Evolutionary conservation across 2,113 vertebrate genomes (phyloP), one percentile per base, ranked within the genome.

Genomic region (Datnioides undecimradiatus): DNA sequence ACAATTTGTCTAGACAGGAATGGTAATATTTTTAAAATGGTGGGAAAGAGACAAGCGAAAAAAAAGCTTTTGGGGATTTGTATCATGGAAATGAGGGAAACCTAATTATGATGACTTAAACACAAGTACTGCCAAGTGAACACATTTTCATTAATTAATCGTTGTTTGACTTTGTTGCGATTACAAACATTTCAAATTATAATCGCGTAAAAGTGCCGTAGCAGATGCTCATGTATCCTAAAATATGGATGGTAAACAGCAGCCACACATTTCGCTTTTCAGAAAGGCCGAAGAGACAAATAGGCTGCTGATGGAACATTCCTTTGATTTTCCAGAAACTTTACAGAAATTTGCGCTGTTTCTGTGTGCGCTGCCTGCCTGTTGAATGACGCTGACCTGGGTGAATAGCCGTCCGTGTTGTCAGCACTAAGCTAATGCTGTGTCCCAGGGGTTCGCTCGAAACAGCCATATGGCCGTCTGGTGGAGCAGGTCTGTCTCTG

Each of bases 401-500:
- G 21, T 23, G 57, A 62, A 69, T 69, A 51, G 41, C 64, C 57
- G 64, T 65, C 46, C 8, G 36, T 2, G 54, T 43, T 31, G 55
- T 75, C 59, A 54, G 70, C 46, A 62, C 25, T 17, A 38, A 72
- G 31, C 41, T 38, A 65, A 33, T 8, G 2, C 13, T 5, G 43
- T 62, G 52, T 68, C 71, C 36, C 48, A 2, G 48, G 48, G 64
- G 48, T 57, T 51, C 76, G 60, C 55, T 34, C 48, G 54, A 31
- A 31, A n/a, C 55, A 58, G 80, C 41, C 85, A 76, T 58, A 70
- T 59, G 62, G 55, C 12, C 3, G 25, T 48, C 34, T 52, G 63
- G 51, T 70, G 31, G 14, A 19, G 65, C 38, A 13, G 11, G 49
- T 70, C 33, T 64, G 57, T 63, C 43, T 69, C 7, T 31, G 60